Conservation (phyloP, 2,113 vertebrate species). For the Chaetodon trifascialis region DNA sequence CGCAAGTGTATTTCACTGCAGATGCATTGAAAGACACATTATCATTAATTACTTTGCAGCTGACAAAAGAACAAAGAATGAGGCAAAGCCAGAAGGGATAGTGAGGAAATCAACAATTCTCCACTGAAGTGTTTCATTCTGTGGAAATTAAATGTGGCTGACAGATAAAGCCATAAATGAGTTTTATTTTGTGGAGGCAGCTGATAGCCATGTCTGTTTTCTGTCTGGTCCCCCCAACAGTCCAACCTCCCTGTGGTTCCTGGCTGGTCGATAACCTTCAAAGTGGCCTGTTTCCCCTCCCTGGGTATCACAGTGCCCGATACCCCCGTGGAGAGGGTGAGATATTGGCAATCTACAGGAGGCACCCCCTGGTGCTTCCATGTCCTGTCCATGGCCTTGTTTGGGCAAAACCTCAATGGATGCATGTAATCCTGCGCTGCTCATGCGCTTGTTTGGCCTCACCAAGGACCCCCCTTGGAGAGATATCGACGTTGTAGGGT, state of each 20-base stretch:
- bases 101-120: not conserved
- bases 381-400: slow-evolving; percentile 40
- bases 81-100: slow-evolving; percentile 1
- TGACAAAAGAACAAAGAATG: slow-evolving; percentile 12
- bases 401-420: slow-evolving; percentile 55
- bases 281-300: slow-evolving; percentile 39
- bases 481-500: slow-evolving; percentile 21
- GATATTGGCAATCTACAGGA: slow-evolving; percentile 49
- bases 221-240: slow-evolving; percentile 23
- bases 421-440: slow-evolving; percentile 53
- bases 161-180: slow-evolving; percentile 12
- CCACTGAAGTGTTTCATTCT: not conserved
- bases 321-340: slow-evolving; percentile 26
- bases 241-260: slow-evolving; percentile 12
- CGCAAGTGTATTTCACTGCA: not conserved
- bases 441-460: slow-evolving; percentile 41
- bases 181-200: slow-evolving; percentile 21
- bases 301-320: slow-evolving; percentile 16
- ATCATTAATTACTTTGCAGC: slow-evolving; percentile 18
- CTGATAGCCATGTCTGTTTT: slow-evolving; percentile 19
- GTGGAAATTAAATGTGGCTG: slow-evolving; percentile 4
- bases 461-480: slow-evolving; percentile 27
- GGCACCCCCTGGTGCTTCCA: slow-evolving; percentile 42
- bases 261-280: slow-evolving; percentile 58
- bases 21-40: not conserved